phyloP scores from a whole-genome alignment of 2,888 invertebrate genomes.

The Graphium colonna region DNA sequence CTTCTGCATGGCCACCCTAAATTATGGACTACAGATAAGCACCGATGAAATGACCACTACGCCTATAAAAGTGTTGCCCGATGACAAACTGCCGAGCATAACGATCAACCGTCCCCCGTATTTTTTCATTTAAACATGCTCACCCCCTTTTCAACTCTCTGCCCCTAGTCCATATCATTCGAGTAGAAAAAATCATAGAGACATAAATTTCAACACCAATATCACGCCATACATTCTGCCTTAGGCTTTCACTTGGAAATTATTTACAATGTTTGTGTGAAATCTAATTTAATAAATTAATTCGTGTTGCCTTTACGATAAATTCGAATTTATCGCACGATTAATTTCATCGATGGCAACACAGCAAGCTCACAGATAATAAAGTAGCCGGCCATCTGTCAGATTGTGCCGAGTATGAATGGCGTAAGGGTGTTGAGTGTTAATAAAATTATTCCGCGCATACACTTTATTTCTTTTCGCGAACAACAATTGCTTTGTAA shows the following conservation, averaged over 20 bases:
- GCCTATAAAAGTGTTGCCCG: slow-evolving; percentile 55
- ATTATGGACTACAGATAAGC: slow-evolving; percentile 32
- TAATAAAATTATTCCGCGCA: slow-evolving; percentile 30
- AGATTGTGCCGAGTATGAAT: slow-evolving; percentile 30
- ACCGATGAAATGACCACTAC: slow-evolving; percentile 43
- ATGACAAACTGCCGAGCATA: slow-evolving; percentile 61
- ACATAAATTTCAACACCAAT: slow-evolving; percentile 8
- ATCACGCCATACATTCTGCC: not conserved
- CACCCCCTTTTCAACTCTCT: slow-evolving; percentile 36
- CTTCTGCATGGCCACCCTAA: slow-evolving; percentile 28
- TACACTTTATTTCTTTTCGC: slow-evolving; percentile 17
- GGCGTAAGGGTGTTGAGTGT: slow-evolving; percentile 30
- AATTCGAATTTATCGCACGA: slow-evolving; percentile 37
- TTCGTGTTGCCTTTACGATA: slow-evolving; percentile 33
- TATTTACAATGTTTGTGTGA: not conserved
- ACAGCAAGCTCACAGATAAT: slow-evolving; percentile 33
- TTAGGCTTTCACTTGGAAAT: not conserved
- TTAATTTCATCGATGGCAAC: slow-evolving; percentile 39
- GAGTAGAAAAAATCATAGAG: not conserved
- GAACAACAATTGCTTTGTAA: slow-evolving; percentile 6
- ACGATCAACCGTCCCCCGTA: slow-evolving; percentile 45
- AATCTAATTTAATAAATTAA: slow-evolving; percentile 35
- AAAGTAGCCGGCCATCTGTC: slow-evolving; percentile 46
- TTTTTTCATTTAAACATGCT: slow-evolving; percentile 57
- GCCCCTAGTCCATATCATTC: not conserved